Base-by-base conservation (phyloP, 1,140 invertebrate genomes). In the Calephelis virginiensis region DNA sequence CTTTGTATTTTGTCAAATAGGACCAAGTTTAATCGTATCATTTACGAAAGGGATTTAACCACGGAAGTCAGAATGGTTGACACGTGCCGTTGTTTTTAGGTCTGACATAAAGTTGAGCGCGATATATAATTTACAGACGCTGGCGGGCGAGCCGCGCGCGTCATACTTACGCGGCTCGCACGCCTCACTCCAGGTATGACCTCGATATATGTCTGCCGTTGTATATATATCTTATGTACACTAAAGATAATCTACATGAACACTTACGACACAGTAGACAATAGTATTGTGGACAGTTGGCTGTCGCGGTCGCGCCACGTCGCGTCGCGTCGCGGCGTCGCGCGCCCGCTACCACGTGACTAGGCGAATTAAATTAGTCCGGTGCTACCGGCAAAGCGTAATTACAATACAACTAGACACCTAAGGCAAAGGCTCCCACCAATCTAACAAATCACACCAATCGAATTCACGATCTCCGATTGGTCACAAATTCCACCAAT, bases 231-330 rank as follows among this genome's bases (percentile, higher is more conserved):
- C 77, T 85, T 85, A 85, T 82, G 76, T 85, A 86, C 83, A 82
- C 84, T 86, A 86, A 85, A 59, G 53, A 78, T 85, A 84, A 76
- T 80, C 86, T 89, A 86, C 82, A 82, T 87, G 85, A 89, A 89
- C 86, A 89, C 86, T 89, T 86, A 89, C 83, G 85, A 89, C 80
- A 88, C 86, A 86, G 83, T 86, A 84, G 81, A 89, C 81, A 79
- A 82, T 83, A 85, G 82, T 82, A 78, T 85, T 76, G 80, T 85
- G 86, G 86, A 89, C 86, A 88, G 84, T 86, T 81, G 81, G 82
- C 80, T 80, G 72, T 72, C 70, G 77, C 77, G 82, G 77, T 64
- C 80, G 84, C 78, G 75, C 70, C 75, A 74, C 74, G 72, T 40
- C 75, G 76, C 70, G 75, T 0, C 3, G 40, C 3, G 50, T 45